Evolutionary conservation across 2,888 invertebrate genomes (phyloP), one percentile per base, ranked within the genome.

Genomic region (Ceramica pisi): DNA sequence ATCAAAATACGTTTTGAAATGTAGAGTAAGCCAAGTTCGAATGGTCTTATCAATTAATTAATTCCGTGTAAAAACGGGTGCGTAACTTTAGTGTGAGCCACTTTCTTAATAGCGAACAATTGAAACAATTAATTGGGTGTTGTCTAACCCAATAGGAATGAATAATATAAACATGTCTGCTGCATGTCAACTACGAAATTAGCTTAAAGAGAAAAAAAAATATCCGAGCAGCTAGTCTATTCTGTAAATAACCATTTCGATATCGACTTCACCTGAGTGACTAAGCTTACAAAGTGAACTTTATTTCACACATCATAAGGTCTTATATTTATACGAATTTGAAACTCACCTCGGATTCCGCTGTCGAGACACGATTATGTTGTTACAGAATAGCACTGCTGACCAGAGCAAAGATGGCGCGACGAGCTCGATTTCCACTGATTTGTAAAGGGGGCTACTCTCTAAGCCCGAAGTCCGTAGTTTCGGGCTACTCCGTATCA

Each of bases 1-100:
- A 82, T 23, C 12, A 2, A 26, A 62, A 65, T 76, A 26, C 26
- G 35, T 82, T 82, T 57, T 64, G 61, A 65, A 82, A 82, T 72
- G 79, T 67, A 72, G 66, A 79, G 82, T 73, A 80, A 73, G 80
- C 31, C 80, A 82, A 78, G 75, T 63, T 82, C 79, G 23, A 67
- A 65, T 59, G 38, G 31, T 51, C 69, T 81, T 78, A 78, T 78
- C 78, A 78, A 53, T 59, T 71, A 63, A 81, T 71, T 78, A 62
- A 62, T 59, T 70, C 70, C 60, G 1, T 53, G 23, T 74, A 50
- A 79, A 79, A 44, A 53, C 46, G 56, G 57, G 74, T 35, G 26
- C 26, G 53, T 64, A 48, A 73, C 62, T 72, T 46, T 53, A 59
- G 16, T 73, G 46, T 50, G 19, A 44, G 31, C 57, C 14, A 46